Conservation (phyloP, 1,140 invertebrate species). For the Drosophila chauvacae region DNA sequence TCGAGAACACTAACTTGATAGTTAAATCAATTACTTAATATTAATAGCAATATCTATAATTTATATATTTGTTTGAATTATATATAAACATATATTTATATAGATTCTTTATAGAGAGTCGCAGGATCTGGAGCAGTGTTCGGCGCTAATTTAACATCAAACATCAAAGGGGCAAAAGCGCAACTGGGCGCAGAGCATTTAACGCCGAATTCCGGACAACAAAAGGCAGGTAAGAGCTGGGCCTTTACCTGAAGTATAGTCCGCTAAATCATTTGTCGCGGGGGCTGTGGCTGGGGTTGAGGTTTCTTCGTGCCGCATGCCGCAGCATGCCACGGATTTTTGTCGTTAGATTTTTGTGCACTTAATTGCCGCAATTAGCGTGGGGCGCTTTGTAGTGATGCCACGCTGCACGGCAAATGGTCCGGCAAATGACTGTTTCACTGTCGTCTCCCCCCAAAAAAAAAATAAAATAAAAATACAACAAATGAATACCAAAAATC, state of each 20-base stretch:
- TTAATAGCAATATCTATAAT: neutral
- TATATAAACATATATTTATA: constrained; percentile 3
- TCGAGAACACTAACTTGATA: neutral
- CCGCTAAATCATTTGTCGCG: constrained; percentile 4
- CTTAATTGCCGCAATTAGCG: constrained; percentile 81
- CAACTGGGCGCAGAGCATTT: constrained; percentile 81
- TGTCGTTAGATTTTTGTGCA: constrained; percentile 78
- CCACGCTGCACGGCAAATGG: constrained; percentile 74
- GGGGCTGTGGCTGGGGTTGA: too few relatives aligned
- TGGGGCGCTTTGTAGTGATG: constrained; percentile 81
- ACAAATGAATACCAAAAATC: neutral
- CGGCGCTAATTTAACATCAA: constrained; percentile 76
- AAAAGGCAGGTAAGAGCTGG: constrained; percentile 52
- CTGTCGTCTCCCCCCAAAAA: neutral
- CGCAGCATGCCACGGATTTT: constrained; percentile 54
- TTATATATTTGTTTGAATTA: too few relatives aligned
- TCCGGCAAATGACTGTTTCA: constrained; percentile 55
- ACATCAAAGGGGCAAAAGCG: constrained; percentile 68
- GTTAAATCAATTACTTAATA: neutral
- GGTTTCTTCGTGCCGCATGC: neutral
- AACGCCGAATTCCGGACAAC: constrained; percentile 72
- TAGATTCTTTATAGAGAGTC: neutral
- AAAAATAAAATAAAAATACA: neutral
- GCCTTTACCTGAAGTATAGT: neutral
- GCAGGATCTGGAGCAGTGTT: constrained; percentile 18